Conservation (phyloP, 2,888 invertebrate genomes). For the Stratiomys singularior region DNA sequence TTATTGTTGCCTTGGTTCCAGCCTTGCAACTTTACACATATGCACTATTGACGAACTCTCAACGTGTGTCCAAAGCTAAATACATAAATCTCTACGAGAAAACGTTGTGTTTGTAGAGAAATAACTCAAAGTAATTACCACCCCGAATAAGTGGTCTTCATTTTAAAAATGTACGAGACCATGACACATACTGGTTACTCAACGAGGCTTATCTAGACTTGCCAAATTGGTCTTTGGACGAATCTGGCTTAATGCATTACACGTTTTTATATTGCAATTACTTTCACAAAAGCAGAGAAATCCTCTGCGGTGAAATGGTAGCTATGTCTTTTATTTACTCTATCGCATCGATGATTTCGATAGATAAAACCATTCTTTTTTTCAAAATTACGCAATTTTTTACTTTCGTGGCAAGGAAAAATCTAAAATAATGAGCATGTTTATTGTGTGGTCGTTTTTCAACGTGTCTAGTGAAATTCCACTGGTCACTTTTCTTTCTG, state of each 20-base stretch:
- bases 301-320: too few relatives aligned
- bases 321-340: too few relatives aligned
- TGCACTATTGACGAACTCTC: background rate
- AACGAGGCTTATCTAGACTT: constrained; percentile 15
- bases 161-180: background rate
- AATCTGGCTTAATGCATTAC: background rate
- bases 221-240: constrained; percentile 4
- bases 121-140: constrained; percentile 12
- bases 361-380: background rate
- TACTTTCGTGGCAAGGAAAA: background rate
- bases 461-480: too few relatives aligned
- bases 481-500: background rate
- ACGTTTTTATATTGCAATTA: constrained; percentile 2
- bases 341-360: background rate
- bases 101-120: background rate
- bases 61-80: background rate
- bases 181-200: background rate
- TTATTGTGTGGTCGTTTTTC: background rate
- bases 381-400: background rate
- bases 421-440: constrained; percentile 7
- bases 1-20: too few relatives aligned
- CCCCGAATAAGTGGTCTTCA: background rate
- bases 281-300: constrained; percentile 12
- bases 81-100: background rate
- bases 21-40: background rate